A percentile compares a stretch with the other conserved stretches of the same genome.
Conservation (phyloP, 2,113 vertebrate species). For the Anolis carolinensis region DNA sequence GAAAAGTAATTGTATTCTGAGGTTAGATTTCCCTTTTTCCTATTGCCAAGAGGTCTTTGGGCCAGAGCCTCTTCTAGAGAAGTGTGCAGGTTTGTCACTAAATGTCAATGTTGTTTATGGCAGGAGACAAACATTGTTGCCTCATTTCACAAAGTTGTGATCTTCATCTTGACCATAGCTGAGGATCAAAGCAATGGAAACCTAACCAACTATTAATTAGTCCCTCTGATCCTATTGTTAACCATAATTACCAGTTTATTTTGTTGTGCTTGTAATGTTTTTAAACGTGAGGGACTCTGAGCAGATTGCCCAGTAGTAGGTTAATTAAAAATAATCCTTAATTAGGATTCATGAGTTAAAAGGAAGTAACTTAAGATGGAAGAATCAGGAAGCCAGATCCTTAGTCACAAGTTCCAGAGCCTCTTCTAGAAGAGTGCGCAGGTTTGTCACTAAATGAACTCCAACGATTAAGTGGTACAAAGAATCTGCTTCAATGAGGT, state of each 20-base stretch:
- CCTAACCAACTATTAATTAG: not conserved
- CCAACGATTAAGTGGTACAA: not conserved
- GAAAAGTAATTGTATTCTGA: not conserved
- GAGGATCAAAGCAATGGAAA: not conserved
- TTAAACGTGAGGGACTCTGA: not conserved
- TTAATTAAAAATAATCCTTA: slow-evolving; percentile 8
- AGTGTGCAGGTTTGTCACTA: too few relatives aligned
- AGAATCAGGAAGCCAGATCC: not conserved
- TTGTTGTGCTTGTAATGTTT: not conserved
- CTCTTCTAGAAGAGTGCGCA: not conserved
- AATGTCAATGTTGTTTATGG: too few relatives aligned
- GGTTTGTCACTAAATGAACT: not conserved
- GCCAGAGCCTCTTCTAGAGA: too few relatives aligned
- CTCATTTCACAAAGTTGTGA: not conserved
- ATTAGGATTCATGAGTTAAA: slow-evolving; percentile 4
- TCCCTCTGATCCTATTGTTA: not conserved
- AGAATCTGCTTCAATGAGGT: not conserved
- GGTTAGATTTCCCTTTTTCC: not conserved
- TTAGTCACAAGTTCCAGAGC: not conserved
- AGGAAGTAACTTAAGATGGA: slow-evolving; percentile 24
- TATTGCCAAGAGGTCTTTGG: not conserved
- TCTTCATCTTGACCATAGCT: not conserved
- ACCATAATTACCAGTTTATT: not conserved
- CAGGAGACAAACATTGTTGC: too few relatives aligned
- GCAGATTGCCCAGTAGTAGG: slow-evolving; percentile 10